phyloP scores from a whole-genome alignment of 2,797 vertebrate species.

The Notolepis coatsorum region DNA sequence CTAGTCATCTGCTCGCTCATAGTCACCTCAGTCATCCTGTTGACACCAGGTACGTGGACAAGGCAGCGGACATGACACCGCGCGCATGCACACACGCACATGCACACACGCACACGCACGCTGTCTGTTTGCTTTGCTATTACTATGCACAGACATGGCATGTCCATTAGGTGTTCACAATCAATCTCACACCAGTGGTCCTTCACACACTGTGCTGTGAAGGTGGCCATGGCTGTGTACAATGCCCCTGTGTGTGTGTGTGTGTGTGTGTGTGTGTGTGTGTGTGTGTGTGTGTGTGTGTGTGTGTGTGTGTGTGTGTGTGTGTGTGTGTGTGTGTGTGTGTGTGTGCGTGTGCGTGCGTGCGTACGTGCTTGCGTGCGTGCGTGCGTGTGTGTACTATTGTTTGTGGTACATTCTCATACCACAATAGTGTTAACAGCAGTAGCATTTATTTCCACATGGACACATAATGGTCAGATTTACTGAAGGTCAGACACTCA shows the following conservation, averaged over 20 bases:
- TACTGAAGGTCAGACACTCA: constrained; percentile 53
- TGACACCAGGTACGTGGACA: constrained; percentile 93
- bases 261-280: no score
- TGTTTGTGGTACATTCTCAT: constrained; percentile 33
- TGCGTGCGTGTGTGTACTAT: constrained; percentile 2
- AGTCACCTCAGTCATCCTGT: constrained; percentile 97
- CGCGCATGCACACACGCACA: not conserved
- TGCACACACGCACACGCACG: not conserved
- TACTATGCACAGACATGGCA: constrained; percentile 65
- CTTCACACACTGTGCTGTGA: no score
- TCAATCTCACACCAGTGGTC: constrained; percentile 31
- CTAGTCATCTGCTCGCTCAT: constrained; percentile 99
- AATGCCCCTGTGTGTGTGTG: no score
- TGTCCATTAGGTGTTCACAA: constrained; percentile 46
- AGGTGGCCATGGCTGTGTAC: no score
- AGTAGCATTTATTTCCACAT: constrained; percentile 30
- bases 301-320: no score
- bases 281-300: no score
- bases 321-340: constrained; percentile 24
- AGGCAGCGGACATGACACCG: constrained; percentile 13
- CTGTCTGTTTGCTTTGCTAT: constrained; percentile 50
- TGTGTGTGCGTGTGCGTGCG: not conserved
- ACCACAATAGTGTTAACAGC: constrained; percentile 5
- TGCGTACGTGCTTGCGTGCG: constrained; percentile 2
- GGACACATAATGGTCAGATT: constrained; percentile 18